Percentiles rank a stretch among this genome's conserved stretches.
Evolutionary conservation across 1,140 invertebrate species (phyloP).

Genomic region (Cherax destructor): DNA sequence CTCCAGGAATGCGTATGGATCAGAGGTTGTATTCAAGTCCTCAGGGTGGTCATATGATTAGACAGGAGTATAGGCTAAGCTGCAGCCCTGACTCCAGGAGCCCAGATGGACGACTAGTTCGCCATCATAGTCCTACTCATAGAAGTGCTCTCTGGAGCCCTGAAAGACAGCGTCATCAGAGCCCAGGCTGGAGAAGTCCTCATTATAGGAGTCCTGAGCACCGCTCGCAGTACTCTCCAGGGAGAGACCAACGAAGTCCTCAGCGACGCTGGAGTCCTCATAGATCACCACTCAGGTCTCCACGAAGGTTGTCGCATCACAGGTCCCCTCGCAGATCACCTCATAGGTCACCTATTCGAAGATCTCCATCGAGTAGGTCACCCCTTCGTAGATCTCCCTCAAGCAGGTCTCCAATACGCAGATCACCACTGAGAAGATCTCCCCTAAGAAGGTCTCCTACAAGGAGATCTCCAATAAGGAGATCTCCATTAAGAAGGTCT

Average conservation of each 20-base stretch:
- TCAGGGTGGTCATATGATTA: neutral
- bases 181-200: constrained; percentile 53
- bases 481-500: constrained; percentile 19
- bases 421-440: constrained; percentile 28
- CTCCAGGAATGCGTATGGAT: constrained; percentile 3
- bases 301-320: neutral
- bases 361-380: constrained; percentile 22
- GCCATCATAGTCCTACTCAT: constrained; percentile 23
- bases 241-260: constrained; percentile 34
- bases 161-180: neutral
- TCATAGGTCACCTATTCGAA: constrained; percentile 40
- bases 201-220: constrained; percentile 27
- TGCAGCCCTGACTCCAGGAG: constrained; percentile 42
- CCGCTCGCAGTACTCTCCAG: constrained; percentile 15
- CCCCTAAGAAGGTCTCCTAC: constrained; percentile 26
- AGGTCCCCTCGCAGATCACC: constrained; percentile 37
- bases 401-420: constrained; percentile 13
- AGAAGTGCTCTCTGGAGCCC: constrained; percentile 45
- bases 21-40: constrained; percentile 16
- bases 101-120: constrained; percentile 4
- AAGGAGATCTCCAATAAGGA: constrained; percentile 13
- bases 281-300: constrained; percentile 14
- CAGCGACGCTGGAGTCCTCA: constrained; percentile 35
- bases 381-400: constrained; percentile 38
- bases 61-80: constrained; percentile 23